Evolutionary conservation across 2,888 invertebrate species (phyloP), one percentile per base, ranked within the genome.

Genomic region (Deilephila elpenor): DNA sequence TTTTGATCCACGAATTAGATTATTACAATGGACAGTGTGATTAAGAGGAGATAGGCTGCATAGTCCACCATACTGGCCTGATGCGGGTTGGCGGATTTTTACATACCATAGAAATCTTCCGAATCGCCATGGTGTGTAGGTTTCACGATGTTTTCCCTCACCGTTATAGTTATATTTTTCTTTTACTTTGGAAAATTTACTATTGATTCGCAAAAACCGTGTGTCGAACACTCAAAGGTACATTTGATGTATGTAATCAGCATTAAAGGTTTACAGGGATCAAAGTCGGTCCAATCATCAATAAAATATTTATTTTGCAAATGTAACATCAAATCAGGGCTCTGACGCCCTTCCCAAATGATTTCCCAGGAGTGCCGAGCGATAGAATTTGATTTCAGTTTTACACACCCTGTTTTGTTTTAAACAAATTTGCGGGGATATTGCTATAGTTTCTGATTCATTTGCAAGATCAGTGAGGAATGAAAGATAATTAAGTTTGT

Each of bases 311-410:
- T 86, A 86, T 86, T 89, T 87, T 84, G 78, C 80, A 83, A 81
- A 78, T 83, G 84, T 81, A 85, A 85, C 86, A 85, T 85, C 83
- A 88, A 88, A 89, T 89, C 88, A 86, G 81, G 78, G 78, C 83
- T 82, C 80, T 82, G 86, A 84, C 84, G 76, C 82, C 79, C 76
- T 78, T 81, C 83, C 83, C 83, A 79, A 78, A 51, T 88, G 90
- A 92, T 92, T 92, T 92, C 92, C 92, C 92, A 3, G 1, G 86
- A 81, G 91, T 51, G 73, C 59, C 85, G 85, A 83, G 83, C 85
- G 86, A 83, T 83, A 87, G 84, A 88, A 87, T 88, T 88, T 87
- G 85, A 88, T 88, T 88, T 85, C 84, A 87, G 85, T 89, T 90
- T 90, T 88, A 87, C 85, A 80, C 79, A 80, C 6, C 56, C 73